Conservation (phyloP, 2,888 invertebrate species). For the Argyresthia albistria region DNA sequence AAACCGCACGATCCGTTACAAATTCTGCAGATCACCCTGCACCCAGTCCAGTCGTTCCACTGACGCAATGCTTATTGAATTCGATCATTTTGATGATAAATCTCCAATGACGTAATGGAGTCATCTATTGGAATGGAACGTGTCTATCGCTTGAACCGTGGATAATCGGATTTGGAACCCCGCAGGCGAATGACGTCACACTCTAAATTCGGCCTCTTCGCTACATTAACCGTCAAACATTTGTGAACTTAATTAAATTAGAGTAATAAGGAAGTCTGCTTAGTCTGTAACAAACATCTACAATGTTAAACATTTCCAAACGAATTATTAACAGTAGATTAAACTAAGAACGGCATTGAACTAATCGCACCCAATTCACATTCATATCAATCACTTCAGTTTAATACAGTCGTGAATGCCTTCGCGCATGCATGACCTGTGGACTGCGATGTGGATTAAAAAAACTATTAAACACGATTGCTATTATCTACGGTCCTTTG, state of each 20-base stretch:
- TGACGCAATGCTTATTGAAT: no score
- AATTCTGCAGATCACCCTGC: no score
- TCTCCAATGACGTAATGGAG: background rate
- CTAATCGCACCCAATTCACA: background rate
- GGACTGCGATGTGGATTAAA: no score
- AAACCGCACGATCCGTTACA: no score
- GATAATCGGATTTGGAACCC: background rate
- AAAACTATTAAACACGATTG: background rate
- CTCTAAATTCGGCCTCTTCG: background rate
- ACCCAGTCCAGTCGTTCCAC: no score
- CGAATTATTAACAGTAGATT: background rate
- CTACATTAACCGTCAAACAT: background rate
- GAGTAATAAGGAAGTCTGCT: background rate
- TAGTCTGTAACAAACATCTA: background rate
- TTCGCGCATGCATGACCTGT: no score
- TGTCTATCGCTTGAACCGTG: background rate
- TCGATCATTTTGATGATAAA: no score
- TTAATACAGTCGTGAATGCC: no score
- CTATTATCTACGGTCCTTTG: constrained; percentile 9
- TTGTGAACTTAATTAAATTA: background rate
- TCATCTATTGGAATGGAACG: background rate
- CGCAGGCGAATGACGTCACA: background rate
- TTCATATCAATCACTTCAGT: constrained; percentile 8
- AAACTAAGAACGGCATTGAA: background rate
- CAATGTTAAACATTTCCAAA: background rate